These are phyloP conservation scores for Gila orcuttii DNA, from an alignment of 2,113 vertebrate species.

Conservation along the genomic window DNA sequence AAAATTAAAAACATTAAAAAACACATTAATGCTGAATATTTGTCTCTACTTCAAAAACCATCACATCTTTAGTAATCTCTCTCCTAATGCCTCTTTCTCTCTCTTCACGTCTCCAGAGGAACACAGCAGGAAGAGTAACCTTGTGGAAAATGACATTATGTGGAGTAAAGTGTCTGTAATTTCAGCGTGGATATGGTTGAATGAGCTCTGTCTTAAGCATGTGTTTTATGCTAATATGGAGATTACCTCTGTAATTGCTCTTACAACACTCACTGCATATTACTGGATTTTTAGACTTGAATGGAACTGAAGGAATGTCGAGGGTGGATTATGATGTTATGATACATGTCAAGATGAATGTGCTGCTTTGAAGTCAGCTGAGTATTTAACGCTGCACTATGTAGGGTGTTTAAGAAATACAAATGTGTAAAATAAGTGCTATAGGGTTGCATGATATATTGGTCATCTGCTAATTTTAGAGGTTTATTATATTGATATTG, in stretches of 20 bases:
- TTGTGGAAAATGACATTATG: constrained; percentile 73
- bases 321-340: constrained; percentile 22
- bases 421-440: background rate
- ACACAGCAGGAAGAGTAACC: constrained; percentile 68
- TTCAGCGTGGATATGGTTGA: constrained; percentile 45
- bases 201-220: constrained; percentile 54
- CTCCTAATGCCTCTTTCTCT: background rate
- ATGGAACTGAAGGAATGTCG: background rate
- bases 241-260: constrained; percentile 42
- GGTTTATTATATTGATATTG: background rate
- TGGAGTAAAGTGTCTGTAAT: constrained; percentile 66
- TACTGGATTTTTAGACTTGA: constrained; percentile 3
- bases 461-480: background rate
- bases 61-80: background rate
- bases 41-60: background rate
- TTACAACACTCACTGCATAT: background rate
- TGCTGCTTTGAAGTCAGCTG: background rate
- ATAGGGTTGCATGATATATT: background rate
- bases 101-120: constrained; percentile 23
- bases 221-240: constrained; percentile 44
- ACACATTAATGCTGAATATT: background rate
- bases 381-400: background rate
- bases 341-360: background rate
- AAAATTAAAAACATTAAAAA: background rate
- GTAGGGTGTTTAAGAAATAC: background rate